phyloP scores from a whole-genome alignment of 2,113 vertebrate species.

The Zingel zingel region DNA sequence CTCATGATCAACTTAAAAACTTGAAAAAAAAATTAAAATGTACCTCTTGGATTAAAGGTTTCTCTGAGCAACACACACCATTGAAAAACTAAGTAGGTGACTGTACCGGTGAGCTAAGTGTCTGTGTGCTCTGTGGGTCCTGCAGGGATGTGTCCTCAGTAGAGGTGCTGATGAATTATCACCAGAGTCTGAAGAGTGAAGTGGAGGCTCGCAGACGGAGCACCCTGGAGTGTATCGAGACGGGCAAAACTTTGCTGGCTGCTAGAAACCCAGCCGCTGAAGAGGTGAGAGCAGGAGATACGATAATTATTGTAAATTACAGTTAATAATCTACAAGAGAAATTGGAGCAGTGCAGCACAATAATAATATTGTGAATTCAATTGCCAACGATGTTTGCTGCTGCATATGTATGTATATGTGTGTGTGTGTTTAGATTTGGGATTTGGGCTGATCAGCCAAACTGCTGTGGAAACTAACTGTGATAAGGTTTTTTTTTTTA shows the following conservation, averaged over 20 bases:
- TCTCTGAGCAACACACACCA: not conserved
- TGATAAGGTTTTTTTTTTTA: not conserved
- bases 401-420: no score
- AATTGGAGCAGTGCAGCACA: not conserved
- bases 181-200: constrained; percentile 94
- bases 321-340: not conserved
- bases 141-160: constrained; percentile 94
- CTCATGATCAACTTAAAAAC: not conserved
- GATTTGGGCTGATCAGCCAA: no score
- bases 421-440: no score
- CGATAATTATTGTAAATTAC: not conserved
- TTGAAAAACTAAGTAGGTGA: not conserved
- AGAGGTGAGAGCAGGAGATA: constrained; percentile 83
- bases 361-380: no score
- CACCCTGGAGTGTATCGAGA: constrained; percentile 89
- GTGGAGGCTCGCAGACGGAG: constrained; percentile 89
- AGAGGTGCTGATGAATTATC: constrained; percentile 96
- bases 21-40: not conserved
- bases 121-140: constrained; percentile 32
- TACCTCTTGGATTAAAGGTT: not conserved
- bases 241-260: constrained; percentile 91
- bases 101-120: not conserved
- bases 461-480: no score
- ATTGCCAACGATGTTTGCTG: no score
- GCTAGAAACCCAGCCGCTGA: constrained; percentile 89